Percentiles rank a stretch among this genome's conserved stretches.
Conservation (phyloP, 2,797 vertebrate species). For the Enteromius anoplus region DNA sequence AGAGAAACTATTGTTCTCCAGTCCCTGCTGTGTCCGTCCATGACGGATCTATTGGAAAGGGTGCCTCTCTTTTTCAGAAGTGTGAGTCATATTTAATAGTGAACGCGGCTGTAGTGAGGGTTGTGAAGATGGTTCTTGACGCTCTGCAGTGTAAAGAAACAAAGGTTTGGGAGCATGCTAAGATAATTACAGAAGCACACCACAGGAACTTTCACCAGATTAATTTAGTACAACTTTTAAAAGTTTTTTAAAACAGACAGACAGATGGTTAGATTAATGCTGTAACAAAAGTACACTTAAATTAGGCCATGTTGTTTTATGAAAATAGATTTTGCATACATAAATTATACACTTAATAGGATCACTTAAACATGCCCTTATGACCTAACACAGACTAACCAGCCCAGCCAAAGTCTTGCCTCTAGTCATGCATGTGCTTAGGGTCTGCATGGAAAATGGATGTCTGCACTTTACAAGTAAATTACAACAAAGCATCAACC, state of each 20-base stretch:
- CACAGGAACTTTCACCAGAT: conserved; percentile 14
- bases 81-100: conserved; percentile 38
- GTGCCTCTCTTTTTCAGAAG: conserved; percentile 39
- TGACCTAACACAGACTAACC: neutral
- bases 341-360: neutral
- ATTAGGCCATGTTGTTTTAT: neutral
- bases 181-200: conserved; percentile 45
- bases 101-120: conserved; percentile 18
- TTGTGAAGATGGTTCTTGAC: conserved; percentile 13
- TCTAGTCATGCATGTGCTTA: conserved; percentile 1
- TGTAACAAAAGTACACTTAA: neutral
- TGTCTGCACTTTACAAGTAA: neutral
- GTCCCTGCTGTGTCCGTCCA: conserved; percentile 59
- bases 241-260: neutral
- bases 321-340: neutral
- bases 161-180: conserved; percentile 33
- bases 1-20: conserved; percentile 63
- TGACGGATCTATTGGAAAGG: conserved; percentile 55
- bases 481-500: neutral
- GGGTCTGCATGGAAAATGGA: neutral
- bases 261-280: no score
- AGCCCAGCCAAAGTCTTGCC: neutral
- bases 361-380: neutral
- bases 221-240: neutral
- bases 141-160: conserved; percentile 16